These are phyloP conservation scores for Drosophila micromelanica DNA, from an alignment of 1,140 invertebrate species.

Conservation along the genomic window DNA sequence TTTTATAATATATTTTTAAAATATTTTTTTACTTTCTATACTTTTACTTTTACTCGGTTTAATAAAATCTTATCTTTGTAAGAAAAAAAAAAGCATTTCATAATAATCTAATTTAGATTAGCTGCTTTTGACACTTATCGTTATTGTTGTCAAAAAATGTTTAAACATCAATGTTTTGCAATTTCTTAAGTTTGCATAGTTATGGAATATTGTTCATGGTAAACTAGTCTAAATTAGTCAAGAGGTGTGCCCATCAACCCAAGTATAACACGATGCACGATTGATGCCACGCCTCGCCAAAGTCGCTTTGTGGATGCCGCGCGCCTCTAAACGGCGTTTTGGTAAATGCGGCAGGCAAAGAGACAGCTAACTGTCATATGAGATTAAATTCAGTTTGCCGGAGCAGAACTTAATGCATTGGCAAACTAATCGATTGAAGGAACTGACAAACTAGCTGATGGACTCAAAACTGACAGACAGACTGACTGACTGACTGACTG, in stretches of 20 bases:
- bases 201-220: constrained; percentile 33
- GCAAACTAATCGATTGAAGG: constrained; percentile 16
- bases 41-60: too few species aligned
- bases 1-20: too few species aligned
- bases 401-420: constrained; percentile 28
- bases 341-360: constrained; percentile 48
- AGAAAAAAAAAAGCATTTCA: too few species aligned
- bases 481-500: constrained; percentile 22
- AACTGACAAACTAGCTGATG: constrained; percentile 15
- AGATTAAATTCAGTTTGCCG: constrained; percentile 71
- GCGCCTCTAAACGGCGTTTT: constrained; percentile 60
- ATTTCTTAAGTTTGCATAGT: constrained; percentile 55
- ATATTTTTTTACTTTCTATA: too few species aligned
- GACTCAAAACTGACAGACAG: constrained; percentile 14
- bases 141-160: too few species aligned
- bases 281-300: constrained; percentile 11
- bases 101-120: too few species aligned
- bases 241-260: constrained; percentile 67
- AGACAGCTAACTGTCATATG: constrained; percentile 59
- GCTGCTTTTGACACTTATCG: too few species aligned
- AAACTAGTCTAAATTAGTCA: constrained; percentile 63
- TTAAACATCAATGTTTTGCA: constrained; percentile 1
- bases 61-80: too few species aligned
- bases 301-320: constrained; percentile 51
- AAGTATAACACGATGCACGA: constrained; percentile 50